Conservation (phyloP, 30 jellyfish, hydroid and myxozoan species). For the Rhopilema esculentum region DNA sequence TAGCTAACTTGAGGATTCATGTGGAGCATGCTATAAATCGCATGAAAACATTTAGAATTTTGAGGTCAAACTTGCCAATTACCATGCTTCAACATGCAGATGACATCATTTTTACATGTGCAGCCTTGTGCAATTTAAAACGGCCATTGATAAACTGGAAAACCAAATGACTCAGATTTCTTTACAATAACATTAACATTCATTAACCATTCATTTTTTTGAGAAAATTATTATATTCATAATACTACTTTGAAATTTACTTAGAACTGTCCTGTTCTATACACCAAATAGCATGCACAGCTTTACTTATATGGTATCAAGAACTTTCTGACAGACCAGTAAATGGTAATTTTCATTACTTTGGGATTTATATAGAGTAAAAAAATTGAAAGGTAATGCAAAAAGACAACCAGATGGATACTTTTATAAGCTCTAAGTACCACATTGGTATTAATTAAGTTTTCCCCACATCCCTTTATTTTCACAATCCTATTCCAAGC, state of each 20-base stretch:
- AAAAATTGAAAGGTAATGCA: background rate
- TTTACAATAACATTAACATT: background rate
- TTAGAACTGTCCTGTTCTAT: background rate
- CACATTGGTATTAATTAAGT: background rate
- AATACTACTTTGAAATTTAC: background rate
- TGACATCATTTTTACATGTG: constrained; percentile 59
- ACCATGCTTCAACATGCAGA: constrained; percentile 58
- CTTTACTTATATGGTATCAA: background rate
- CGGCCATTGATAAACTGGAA: constrained; percentile 24
- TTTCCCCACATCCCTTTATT: background rate
- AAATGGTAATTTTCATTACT: background rate
- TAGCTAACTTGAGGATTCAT: constrained; percentile 75
- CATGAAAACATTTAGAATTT: constrained; percentile 57
- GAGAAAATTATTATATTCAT: background rate
- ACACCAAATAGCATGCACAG: background rate
- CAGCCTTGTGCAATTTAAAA: constrained; percentile 59
- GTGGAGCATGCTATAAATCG: constrained; percentile 82
- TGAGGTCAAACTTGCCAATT: constrained; percentile 51
- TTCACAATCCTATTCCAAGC: background rate
- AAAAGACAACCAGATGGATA: background rate
- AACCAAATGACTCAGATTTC: background rate
- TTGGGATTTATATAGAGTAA: background rate
- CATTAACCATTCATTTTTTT: background rate
- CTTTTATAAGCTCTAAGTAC: background rate
- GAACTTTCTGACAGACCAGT: background rate